Conservation (phyloP, 30 jellyfish, hydroid and myxozoan genomes). For the Aurelia aurita complex sp. Pacific region DNA sequence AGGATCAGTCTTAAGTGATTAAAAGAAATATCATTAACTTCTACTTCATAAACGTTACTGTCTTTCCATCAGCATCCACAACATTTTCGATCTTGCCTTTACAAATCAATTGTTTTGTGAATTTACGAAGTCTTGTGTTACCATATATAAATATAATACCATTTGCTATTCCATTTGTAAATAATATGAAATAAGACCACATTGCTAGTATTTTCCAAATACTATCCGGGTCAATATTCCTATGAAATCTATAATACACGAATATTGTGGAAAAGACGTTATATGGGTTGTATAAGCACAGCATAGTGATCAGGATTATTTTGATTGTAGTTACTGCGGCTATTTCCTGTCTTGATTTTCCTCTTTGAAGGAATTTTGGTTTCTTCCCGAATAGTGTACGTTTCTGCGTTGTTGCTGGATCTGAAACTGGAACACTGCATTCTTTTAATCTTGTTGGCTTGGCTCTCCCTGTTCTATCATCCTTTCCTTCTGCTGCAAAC, state of each 20-base stretch:
- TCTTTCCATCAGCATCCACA: too few species aligned
- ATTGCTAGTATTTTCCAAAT: slow-evolving; percentile 15
- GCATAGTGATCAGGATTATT: slow-evolving; percentile 1
- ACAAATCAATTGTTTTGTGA: neutral
- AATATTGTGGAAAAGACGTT: neutral
- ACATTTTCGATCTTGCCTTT: neutral
- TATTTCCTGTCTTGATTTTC: neutral
- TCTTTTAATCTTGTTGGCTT: neutral
- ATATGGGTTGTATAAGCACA: slow-evolving; percentile 10
- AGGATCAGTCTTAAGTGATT: too few species aligned
- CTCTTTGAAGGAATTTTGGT: neutral
- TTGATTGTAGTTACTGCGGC: slow-evolving; percentile 16
- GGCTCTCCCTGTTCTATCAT: neutral
- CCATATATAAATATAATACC: slow-evolving; percentile 2
- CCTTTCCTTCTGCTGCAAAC: neutral
- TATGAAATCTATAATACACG: slow-evolving; percentile 1
- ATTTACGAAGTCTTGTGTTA: neutral
- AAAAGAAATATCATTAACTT: neutral
- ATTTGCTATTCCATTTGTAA: slow-evolving; percentile 12
- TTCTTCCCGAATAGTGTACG: neutral
- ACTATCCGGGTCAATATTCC: slow-evolving; percentile 6
- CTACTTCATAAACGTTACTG: neutral
- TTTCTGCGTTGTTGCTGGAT: neutral
- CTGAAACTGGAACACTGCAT: neutral
- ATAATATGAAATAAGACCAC: slow-evolving; percentile 10